Evolutionary conservation across 2,888 invertebrate genomes (phyloP).

Genomic region (Argyra leucocephala): DNA sequence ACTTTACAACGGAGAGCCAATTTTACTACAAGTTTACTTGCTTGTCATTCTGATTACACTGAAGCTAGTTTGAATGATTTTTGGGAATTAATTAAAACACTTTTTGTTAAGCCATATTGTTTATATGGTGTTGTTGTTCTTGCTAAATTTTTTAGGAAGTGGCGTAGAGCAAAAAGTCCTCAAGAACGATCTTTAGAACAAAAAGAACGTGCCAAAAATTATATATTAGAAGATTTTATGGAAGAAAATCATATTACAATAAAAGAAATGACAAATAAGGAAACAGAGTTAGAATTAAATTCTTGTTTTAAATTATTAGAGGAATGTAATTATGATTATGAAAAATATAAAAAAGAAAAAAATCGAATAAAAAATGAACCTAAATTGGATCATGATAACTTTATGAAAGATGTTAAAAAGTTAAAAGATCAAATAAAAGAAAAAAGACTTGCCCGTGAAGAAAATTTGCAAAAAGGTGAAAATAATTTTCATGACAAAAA

Average conservation of each 20-base stretch:
- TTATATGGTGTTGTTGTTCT: constrained; percentile 40
- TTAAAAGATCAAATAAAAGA: constrained; percentile 37
- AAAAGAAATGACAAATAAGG: constrained; percentile 37
- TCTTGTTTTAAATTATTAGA: constrained; percentile 35
- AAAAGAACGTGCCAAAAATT: constrained; percentile 46
- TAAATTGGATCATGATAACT: constrained; percentile 33
- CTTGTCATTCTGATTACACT: constrained; percentile 37
- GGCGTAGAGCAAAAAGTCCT: constrained; percentile 32
- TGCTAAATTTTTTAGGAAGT: constrained; percentile 40
- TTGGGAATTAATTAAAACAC: constrained; percentile 38
- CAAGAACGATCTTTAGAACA: constrained; percentile 29
- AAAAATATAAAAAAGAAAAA: constrained; percentile 37
- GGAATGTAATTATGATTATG: constrained; percentile 38
- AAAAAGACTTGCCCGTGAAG: constrained; percentile 26
- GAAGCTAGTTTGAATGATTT: constrained; percentile 34
- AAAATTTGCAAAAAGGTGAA: constrained; percentile 32
- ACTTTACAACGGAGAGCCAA: constrained; percentile 35
- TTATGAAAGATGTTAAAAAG: constrained; percentile 39
- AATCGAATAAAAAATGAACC: constrained; percentile 31
- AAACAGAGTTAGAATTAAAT: constrained; percentile 36
- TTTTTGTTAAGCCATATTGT: constrained; percentile 40
- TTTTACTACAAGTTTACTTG: constrained; percentile 37
- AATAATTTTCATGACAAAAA: too few species aligned
- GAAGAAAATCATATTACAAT: constrained; percentile 42
- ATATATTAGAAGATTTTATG: constrained; percentile 48